A percentile compares a stretch with the other conserved stretches of the same genome.
phyloP scores from a whole-genome alignment of 2,888 invertebrate genomes.

The Scaptomyza tumidula region DNA sequence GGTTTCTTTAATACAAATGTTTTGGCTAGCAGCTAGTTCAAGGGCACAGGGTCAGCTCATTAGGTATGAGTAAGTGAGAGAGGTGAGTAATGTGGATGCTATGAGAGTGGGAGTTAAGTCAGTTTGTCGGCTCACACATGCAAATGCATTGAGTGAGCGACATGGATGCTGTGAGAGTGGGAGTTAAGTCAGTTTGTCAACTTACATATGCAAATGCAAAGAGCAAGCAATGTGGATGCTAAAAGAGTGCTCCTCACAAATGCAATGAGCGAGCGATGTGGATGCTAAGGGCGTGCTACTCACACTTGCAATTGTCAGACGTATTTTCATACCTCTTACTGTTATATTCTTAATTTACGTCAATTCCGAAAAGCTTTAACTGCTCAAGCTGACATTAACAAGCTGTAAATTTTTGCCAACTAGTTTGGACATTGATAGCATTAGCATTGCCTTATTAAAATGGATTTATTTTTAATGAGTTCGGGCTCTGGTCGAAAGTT shows the following conservation, averaged over 20 bases:
- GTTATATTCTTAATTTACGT: constrained; percentile 13
- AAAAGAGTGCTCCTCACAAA: neutral
- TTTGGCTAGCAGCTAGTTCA: neutral
- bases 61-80: neutral
- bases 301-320: too few species aligned
- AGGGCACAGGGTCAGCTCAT: constrained; percentile 7
- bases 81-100: neutral
- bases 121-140: neutral
- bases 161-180: neutral
- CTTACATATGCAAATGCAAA: too few species aligned
- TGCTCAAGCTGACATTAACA: constrained; percentile 61
- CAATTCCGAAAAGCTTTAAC: neutral
- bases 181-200: neutral
- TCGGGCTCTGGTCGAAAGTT: constrained; percentile 50
- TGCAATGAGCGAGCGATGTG: too few species aligned
- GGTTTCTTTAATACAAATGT: constrained; percentile 10
- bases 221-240: too few species aligned
- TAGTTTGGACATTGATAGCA: constrained; percentile 37
- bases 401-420: constrained; percentile 43
- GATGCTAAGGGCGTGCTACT: neutral
- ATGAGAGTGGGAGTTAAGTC: too few species aligned
- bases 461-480: constrained; percentile 77
- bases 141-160: too few species aligned
- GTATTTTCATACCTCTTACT: neutral
- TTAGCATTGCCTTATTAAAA: constrained; percentile 54